phyloP scores from a whole-genome alignment of 1,140 invertebrate species.

The Pseudoatta argentina region DNA sequence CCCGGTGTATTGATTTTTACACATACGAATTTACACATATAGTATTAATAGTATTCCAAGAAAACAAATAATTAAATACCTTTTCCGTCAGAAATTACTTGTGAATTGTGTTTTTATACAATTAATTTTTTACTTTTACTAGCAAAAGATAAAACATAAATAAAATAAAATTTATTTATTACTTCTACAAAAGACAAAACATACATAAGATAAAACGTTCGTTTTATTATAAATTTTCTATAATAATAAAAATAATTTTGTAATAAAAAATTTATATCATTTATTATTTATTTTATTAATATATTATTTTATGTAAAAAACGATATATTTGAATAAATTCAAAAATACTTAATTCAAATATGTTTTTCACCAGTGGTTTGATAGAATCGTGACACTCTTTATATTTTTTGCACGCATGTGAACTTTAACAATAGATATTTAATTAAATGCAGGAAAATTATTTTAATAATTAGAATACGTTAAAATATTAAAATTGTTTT shows the following conservation, averaged over 20 bases:
- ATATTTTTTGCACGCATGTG: not conserved
- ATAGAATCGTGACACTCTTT: not conserved
- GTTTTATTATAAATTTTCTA: not conserved
- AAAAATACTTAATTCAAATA: not conserved
- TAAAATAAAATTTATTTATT: not conserved
- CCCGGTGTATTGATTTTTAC: slow-evolving; percentile 1
- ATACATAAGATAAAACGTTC: not conserved
- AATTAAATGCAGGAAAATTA: not conserved
- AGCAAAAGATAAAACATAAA: not conserved
- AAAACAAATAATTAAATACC: not conserved
- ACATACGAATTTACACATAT: not conserved
- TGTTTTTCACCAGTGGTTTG: not conserved
- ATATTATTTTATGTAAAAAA: not conserved
- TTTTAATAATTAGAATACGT: slow-evolving; percentile 1
- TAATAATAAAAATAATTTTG: too few relatives aligned
- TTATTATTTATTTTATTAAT: too few relatives aligned
- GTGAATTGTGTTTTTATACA: slow-evolving; percentile 1
- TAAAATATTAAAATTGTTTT: not conserved
- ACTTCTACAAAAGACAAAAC: not conserved
- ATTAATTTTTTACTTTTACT: not conserved
- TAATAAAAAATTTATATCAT: too few relatives aligned
- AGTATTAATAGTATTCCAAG: not conserved
- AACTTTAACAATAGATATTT: not conserved
- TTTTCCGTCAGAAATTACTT: not conserved
- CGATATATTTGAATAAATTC: not conserved